Evolutionary conservation across 2,113 vertebrate genomes (phyloP), one percentile per base, ranked within the genome.

Genomic region (Axis porcinus): DNA sequence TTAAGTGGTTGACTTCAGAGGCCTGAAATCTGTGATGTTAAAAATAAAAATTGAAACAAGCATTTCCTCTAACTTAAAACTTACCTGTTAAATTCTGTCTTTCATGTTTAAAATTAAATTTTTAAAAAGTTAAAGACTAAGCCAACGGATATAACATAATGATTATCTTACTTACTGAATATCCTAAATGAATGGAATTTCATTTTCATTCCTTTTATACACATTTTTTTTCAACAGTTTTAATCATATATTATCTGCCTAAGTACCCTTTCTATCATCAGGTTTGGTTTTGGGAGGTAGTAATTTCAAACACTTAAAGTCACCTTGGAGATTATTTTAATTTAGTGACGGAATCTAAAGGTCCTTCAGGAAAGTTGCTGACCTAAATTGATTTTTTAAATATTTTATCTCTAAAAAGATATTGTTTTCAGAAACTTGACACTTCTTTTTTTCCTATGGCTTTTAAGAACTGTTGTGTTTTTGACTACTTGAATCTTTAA

Each of bases 71-170:
- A 79, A 88, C 58, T 95, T 91, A 70, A 97, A 57, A 87, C 55
- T 86, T 64, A 89, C 43, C 28, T 54, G 16, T 93, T n/a, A 74
- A 92, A 85, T 82, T 90, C 40, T 70, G 3, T 85, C 55, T 54
- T 97, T 96, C 47, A 79, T 87, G 9, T 82, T 91, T 82, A 91
- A 30, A 92, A 70, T 95, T 94, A n/a, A 92, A 95, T 89, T 93
- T 95, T 45, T 79, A 76, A 43, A 2, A 91, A 81, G 27, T 95
- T 89, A 36, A n/a, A 76, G 23, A 60, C 30, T 87, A 86, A 57
- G n/a, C n/a, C 84, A 28, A 12, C 60, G 7, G 15, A 54, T 90
- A 60, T 76, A 45, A 86, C 7, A 57, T 93, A 55, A 47, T 95
- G 7, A 94, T n/a, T 83, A 45, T 86, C 23, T 83, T 82, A 58